These are phyloP conservation scores for Rhombomys opimus DNA, from an alignment of 2,113 vertebrate genomes.

Conservation along the genomic window DNA sequence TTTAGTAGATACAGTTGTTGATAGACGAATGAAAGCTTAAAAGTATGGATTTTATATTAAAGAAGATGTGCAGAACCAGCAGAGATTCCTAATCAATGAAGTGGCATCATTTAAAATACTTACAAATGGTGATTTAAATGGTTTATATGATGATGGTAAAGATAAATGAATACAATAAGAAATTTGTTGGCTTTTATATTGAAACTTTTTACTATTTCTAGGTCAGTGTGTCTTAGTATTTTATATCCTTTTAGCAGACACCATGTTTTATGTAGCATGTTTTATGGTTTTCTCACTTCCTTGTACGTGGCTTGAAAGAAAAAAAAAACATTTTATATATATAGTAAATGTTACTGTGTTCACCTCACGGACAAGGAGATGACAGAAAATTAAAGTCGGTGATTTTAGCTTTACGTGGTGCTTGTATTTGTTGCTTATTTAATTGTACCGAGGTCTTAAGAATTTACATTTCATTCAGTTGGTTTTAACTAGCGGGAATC, in stretches of 20 bases:
- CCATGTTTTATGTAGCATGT: slow-evolving; percentile 20
- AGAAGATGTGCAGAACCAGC: background rate
- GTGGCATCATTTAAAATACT: background rate
- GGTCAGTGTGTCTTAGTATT: slow-evolving; percentile 4
- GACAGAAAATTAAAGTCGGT: background rate
- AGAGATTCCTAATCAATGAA: background rate
- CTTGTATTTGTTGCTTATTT: slow-evolving; percentile 46
- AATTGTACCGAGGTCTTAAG: background rate
- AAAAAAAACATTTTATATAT: slow-evolving; percentile 32
- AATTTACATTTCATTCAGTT: slow-evolving; percentile 32
- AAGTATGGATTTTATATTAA: background rate
- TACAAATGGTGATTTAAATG: background rate
- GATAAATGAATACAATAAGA: background rate
- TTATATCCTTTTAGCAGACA: slow-evolving; percentile 34
- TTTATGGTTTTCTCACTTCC: slow-evolving; percentile 46
- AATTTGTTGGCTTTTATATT: slow-evolving; percentile 10
- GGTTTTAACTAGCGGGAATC: slow-evolving; percentile 25
- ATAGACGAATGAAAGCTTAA: slow-evolving; percentile 24
- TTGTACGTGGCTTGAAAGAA: slow-evolving; percentile 33
- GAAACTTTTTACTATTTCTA: background rate
- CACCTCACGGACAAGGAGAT: slow-evolving; percentile 26
- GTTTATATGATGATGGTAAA: background rate
- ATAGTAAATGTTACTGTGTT: slow-evolving; percentile 49
- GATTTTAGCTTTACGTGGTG: slow-evolving; percentile 16
- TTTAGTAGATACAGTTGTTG: background rate